phyloP scores from a whole-genome alignment of 2,113 vertebrate genomes.

The Pseudopodoces humilis region DNA sequence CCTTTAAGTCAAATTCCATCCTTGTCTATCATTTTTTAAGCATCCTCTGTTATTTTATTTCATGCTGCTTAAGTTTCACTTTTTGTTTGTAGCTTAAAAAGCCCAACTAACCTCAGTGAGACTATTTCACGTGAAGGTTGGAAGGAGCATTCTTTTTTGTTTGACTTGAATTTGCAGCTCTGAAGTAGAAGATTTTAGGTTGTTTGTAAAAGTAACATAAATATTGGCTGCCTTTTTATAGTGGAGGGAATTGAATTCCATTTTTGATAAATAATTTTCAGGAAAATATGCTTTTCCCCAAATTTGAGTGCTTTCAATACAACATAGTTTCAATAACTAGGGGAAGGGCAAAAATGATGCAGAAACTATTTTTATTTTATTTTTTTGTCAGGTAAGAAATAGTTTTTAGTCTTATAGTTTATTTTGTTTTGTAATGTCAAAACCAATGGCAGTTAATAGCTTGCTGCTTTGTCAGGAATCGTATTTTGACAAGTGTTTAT shows the following conservation, averaged over 20 bases:
- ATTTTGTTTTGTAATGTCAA: neutral
- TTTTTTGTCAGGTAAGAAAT: neutral
- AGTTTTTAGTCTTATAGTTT: neutral
- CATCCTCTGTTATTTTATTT: neutral
- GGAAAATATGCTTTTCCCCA: neutral
- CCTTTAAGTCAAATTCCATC: neutral
- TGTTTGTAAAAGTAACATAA: neutral
- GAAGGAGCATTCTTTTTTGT: neutral
- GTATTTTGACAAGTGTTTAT: neutral
- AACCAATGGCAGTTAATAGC: neutral
- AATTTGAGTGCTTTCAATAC: neutral
- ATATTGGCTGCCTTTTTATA: neutral
- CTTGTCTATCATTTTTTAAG: neutral
- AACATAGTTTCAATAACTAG: neutral
- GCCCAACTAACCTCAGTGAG: fast-evolving
- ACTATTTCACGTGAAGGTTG: fast-evolving
- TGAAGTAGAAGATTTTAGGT: neutral
- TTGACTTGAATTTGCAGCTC: neutral
- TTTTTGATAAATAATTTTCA: neutral
- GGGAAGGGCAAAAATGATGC: neutral
- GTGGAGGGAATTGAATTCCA: neutral
- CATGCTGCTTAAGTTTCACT: neutral
- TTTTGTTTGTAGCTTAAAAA: neutral
- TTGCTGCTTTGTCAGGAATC: neutral
- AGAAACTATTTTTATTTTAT: neutral